A percentile compares a stretch with the other conserved stretches of the same genome.
phyloP scores from a whole-genome alignment of 2,797 vertebrate species.

The Pteropus rufus region DNA sequence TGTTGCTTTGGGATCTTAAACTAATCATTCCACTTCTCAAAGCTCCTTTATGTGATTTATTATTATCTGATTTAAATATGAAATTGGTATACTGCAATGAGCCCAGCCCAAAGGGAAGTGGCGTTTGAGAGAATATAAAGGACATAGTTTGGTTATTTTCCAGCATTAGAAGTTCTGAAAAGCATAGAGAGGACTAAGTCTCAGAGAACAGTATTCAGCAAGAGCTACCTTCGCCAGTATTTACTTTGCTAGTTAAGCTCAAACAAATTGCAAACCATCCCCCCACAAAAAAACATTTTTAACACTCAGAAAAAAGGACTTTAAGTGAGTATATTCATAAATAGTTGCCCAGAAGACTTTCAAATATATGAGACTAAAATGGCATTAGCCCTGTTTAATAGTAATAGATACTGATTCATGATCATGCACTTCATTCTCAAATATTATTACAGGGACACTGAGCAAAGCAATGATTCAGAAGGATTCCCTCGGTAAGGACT shows the following conservation, averaged over 20 bases:
- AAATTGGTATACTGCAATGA: background rate
- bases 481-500: constrained; percentile 20
- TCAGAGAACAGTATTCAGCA: background rate
- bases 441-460: background rate
- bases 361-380: background rate
- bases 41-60: background rate
- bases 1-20: constrained; percentile 11
- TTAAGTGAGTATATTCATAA: background rate
- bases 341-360: background rate
- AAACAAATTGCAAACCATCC: background rate
- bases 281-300: background rate
- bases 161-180: background rate
- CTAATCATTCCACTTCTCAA: background rate
- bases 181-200: background rate
- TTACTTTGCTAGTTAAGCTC: background rate
- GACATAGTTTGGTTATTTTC: background rate
- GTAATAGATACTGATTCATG: background rate
- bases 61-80: background rate
- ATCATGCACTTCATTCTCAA: background rate
- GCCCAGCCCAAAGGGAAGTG: background rate
- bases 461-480: background rate
- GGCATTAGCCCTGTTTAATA: background rate
- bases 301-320: background rate
- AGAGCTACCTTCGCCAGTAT: background rate
- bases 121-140: background rate